phyloP scores from a whole-genome alignment of 2,797 vertebrate species.

The Phrynocephalus vlangalii region DNA sequence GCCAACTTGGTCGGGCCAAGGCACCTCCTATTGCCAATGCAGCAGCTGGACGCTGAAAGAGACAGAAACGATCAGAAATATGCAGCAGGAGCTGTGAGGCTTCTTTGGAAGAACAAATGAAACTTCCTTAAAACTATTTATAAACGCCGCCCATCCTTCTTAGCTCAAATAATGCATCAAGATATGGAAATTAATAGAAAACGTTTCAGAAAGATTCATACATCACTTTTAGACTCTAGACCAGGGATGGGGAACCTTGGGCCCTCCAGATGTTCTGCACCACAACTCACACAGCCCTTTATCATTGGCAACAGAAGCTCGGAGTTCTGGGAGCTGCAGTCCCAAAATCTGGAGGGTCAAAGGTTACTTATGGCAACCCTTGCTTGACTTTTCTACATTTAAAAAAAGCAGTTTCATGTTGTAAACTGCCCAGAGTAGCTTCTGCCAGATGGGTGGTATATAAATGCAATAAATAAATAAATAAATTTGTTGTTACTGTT shows the following conservation, averaged over 20 bases:
- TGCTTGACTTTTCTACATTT: too few species aligned
- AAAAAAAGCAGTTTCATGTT: too few species aligned
- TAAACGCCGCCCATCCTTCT: not conserved
- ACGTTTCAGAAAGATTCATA: not conserved
- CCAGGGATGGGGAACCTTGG: not conserved
- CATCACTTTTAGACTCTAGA: not conserved
- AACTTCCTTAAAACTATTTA: not conserved
- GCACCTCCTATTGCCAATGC: constrained; percentile 89
- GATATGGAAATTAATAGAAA: not conserved
- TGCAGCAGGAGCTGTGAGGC: constrained; percentile 19
- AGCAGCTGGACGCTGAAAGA: constrained; percentile 86
- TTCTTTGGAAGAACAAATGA: not conserved
- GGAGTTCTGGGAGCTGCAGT: too few species aligned
- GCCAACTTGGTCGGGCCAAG: constrained; percentile 91
- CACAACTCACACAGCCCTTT: too few species aligned
- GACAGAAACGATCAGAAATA: constrained; percentile 49
- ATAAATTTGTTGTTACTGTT: not conserved
- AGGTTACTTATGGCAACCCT: too few species aligned
- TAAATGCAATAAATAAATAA: too few species aligned
- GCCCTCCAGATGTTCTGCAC: too few species aligned
- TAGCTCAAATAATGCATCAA: not conserved
- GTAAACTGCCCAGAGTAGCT: too few species aligned
- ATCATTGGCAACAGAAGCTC: too few species aligned
- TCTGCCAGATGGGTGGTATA: too few species aligned
- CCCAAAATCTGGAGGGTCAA: too few species aligned